Conservation (phyloP, 2,113 vertebrate genomes). For the Odocoileus virginianus region DNA sequence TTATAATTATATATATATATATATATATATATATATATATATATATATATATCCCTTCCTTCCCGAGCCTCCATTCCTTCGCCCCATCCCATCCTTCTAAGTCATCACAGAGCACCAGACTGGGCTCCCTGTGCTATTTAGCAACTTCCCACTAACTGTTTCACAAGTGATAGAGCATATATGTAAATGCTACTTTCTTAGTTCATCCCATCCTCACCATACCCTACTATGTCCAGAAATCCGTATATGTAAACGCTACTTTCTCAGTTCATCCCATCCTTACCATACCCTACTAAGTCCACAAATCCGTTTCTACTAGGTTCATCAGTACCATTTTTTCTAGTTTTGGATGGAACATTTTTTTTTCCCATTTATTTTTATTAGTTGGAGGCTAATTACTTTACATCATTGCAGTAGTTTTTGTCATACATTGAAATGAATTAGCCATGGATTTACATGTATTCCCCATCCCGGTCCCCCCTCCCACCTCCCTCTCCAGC, state of each 20-base stretch:
- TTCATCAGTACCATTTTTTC: not conserved
- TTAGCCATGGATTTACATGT: too few species aligned
- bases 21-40: not conserved
- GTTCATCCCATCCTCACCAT: not conserved
- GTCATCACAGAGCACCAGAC: not conserved
- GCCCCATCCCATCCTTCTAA: not conserved
- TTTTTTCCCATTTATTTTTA: too few species aligned
- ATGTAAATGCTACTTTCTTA: not conserved
- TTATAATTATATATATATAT: not conserved
- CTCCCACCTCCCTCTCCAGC: too few species aligned
- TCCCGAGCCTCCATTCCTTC: not conserved
- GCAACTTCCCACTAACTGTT: not conserved
- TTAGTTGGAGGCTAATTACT: too few species aligned
- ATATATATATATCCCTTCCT: not conserved
- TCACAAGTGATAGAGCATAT: not conserved
- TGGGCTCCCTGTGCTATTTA: not conserved
- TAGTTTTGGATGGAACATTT: not conserved
- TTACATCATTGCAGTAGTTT: too few species aligned
- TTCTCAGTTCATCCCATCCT: not conserved
- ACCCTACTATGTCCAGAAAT: not conserved
- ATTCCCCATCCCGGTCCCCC: too few species aligned
- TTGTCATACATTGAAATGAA: too few species aligned
- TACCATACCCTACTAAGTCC: not conserved
- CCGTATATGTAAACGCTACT: not conserved
- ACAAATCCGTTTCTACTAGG: not conserved